A percentile compares a stretch with the other conserved stretches of the same genome.
These are phyloP conservation scores for Tolypeutes matacus DNA, from an alignment of 2,797 vertebrate species.

Conservation along the genomic window DNA sequence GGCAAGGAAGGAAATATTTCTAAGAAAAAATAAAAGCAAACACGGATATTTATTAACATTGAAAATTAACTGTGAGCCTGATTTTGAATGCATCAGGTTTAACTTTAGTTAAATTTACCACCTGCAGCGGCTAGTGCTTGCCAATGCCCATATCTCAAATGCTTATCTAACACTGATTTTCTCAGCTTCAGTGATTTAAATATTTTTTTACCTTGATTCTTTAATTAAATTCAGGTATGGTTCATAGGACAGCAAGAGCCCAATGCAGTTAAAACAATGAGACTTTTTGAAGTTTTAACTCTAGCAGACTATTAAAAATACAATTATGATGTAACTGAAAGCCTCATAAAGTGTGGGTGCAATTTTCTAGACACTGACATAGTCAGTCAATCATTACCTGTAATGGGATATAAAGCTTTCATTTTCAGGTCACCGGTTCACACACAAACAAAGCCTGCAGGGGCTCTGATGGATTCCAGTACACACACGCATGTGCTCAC, in stretches of 20 bases:
- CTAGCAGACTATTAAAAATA: slow-evolving; percentile 68
- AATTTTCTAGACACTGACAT: slow-evolving; percentile 75
- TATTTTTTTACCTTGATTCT: slow-evolving; percentile 52
- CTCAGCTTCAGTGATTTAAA: background rate
- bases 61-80: background rate
- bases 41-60: rapidly evolving
- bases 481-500: background rate
- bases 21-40: background rate
- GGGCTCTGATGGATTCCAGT: background rate
- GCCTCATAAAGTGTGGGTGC: slow-evolving; percentile 25
- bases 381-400: slow-evolving; percentile 74
- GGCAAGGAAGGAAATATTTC: background rate
- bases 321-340: slow-evolving; percentile 65
- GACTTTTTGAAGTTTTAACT: slow-evolving; percentile 76
- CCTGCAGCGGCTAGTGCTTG: rapidly evolving
- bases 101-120: background rate
- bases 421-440: slow-evolving; percentile 48
- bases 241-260: slow-evolving; percentile 72
- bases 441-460: background rate
- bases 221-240: slow-evolving; percentile 81
- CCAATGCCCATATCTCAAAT: background rate
- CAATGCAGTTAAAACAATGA: slow-evolving; percentile 62
- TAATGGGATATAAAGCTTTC: background rate
- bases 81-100: background rate
- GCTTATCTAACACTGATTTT: background rate